Evolutionary conservation across 2,113 vertebrate genomes (phyloP).

Genomic region (Lophius piscatorius): DNA sequence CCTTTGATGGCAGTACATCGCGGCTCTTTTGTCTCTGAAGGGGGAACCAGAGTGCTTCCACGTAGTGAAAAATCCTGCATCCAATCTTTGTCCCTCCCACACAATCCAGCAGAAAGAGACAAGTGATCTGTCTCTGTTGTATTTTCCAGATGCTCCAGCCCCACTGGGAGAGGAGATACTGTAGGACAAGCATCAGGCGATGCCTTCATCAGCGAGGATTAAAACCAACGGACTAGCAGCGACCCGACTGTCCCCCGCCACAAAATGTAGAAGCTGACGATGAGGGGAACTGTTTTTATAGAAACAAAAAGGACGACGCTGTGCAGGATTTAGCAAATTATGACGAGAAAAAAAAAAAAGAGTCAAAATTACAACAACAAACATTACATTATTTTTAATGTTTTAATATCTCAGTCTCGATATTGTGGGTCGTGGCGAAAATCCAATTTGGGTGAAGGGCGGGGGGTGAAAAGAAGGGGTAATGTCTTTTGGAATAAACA

Average conservation of each 20-base stretch:
- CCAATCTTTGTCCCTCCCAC: conserved; percentile 70
- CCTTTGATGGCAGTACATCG: conserved; percentile 32
- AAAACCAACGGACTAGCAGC: conserved; percentile 21
- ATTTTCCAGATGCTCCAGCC: conserved; percentile 70
- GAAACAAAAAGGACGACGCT: too few species aligned
- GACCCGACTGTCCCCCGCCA: not conserved
- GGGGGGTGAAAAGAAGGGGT: too few species aligned
- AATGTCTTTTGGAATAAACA: too few species aligned
- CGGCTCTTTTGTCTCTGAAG: conserved; percentile 58
- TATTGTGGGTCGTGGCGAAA: too few species aligned
- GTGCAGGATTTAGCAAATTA: too few species aligned
- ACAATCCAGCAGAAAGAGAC: conserved; percentile 55
- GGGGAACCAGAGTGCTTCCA: conserved; percentile 47
- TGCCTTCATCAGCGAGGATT: conserved; percentile 42
- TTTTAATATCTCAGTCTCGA: too few species aligned
- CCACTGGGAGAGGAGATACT: conserved; percentile 59
- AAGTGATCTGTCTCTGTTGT: conserved; percentile 65
- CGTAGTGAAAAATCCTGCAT: conserved; percentile 52
- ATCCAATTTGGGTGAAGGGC: too few species aligned
- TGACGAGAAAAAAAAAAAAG: too few species aligned
- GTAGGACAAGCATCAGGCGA: conserved; percentile 30
- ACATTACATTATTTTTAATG: too few species aligned
- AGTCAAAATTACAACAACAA: too few species aligned
- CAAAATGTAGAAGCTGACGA: too few species aligned
- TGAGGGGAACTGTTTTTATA: too few species aligned